phyloP scores from a whole-genome alignment of 2,113 vertebrate species.

The Eidolon helvum region DNA sequence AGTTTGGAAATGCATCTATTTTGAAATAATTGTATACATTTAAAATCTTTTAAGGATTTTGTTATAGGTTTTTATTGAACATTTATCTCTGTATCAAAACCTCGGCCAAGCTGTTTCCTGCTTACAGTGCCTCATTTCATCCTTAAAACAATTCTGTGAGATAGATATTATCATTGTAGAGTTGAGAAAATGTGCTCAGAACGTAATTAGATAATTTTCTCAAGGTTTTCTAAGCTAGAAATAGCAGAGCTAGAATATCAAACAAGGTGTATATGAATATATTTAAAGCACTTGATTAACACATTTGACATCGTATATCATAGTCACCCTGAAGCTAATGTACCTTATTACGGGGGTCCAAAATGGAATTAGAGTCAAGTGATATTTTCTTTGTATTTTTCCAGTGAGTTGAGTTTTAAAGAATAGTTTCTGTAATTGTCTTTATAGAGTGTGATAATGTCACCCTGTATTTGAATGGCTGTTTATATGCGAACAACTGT shows the following conservation, averaged over 20 bases:
- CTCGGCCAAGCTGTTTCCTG: neutral
- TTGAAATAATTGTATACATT: neutral
- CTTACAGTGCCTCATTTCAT: neutral
- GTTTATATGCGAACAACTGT: neutral
- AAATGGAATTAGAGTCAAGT: neutral
- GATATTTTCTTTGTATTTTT: neutral
- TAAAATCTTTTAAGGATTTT: slow-evolving; percentile 29
- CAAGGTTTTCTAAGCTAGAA: neutral
- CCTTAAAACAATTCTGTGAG: neutral
- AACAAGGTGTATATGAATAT: neutral
- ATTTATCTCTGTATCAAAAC: neutral
- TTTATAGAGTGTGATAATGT: neutral
- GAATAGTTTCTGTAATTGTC: neutral
- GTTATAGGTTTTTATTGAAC: neutral
- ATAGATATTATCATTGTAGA: neutral
- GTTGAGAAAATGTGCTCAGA: neutral
- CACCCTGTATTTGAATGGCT: neutral
- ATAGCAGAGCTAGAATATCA: neutral
- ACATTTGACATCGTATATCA: neutral
- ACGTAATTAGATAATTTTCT: neutral
- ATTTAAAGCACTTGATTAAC: neutral
- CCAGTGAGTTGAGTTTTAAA: neutral
- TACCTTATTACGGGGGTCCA: neutral
- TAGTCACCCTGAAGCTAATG: neutral
- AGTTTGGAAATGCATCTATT: neutral